Evolutionary conservation across 2,113 vertebrate genomes (phyloP), one percentile per base, ranked within the genome.

Genomic region (Istiophorus platypterus): DNA sequence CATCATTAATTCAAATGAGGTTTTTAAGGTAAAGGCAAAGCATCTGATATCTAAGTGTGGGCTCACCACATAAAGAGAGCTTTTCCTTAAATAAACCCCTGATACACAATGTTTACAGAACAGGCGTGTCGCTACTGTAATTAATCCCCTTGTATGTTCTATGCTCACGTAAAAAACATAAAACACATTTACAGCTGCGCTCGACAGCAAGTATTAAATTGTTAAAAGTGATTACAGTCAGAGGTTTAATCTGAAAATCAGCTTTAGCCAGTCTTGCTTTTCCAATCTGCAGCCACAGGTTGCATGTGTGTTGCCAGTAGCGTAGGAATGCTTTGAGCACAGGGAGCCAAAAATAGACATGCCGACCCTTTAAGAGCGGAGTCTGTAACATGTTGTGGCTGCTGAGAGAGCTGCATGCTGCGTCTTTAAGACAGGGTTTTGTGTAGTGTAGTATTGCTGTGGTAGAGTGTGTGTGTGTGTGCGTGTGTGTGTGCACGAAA

Each of bases 391-490:
- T 92, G 92, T 86, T 91, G 85, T 85, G 89, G 82, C 85, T 87
- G 87, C 81, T n/a, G 45, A 27, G 72, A 61, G 87, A 85, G 74
- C 72, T 72, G 63, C 75, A 72, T 56, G 24, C 92, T 95, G 94
- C 88, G 90, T 90, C 93, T 95, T 95, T 95, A 95, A 96, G 92
- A 95, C 74, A 31, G 47, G 57, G 57, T 63, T 70, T 65, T 54
- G 72, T 94, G 56, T 80, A 80, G 91, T 85, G 86, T 91, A 94
- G 80, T 80, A 74, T 72, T 77, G 51, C 70, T 64, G 64, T 93
- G 89, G 72, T 88, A 10, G 29, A 26, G 47, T 52, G 49, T 58
- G 37, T 64, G 42, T 87, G 81, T 80, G 85, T 39, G 72, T 31
- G 42, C 54, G 64, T 78, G 72, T 64, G 76, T 58, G 68, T 73